phyloP scores from a whole-genome alignment of 2,797 vertebrate genomes.

The Brotula barbata region DNA sequence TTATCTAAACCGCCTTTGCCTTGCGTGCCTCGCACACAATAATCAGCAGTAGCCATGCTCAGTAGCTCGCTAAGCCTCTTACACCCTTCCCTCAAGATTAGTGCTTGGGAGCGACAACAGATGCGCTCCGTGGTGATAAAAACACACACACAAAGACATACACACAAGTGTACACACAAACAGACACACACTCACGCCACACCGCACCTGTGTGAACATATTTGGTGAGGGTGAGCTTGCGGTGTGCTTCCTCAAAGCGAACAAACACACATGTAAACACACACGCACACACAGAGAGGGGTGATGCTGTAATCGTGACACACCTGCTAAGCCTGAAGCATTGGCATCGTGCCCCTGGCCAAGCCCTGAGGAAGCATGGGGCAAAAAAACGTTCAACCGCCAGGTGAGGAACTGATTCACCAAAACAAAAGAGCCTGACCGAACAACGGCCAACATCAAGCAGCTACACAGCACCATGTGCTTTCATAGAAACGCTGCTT shows the following conservation, averaged over 20 bases:
- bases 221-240: conserved; percentile 72
- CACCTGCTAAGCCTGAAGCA: conserved; percentile 71
- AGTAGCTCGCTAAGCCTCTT: conserved; percentile 85
- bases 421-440: conserved; percentile 51
- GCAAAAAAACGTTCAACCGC: conserved; percentile 72
- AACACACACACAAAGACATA: conserved; percentile 60
- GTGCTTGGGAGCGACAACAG: conserved; percentile 82
- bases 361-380: conserved; percentile 60
- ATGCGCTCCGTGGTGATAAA: conserved; percentile 79
- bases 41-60: conserved; percentile 82
- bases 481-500: no score
- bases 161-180: background rate
- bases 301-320: conserved; percentile 71
- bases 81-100: conserved; percentile 86
- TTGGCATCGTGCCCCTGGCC: conserved; percentile 61
- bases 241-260: conserved; percentile 68
- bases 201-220: conserved; percentile 81
- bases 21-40: conserved; percentile 81
- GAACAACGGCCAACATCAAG: conserved; percentile 32
- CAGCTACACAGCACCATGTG: conserved; percentile 24
- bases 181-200: conserved; percentile 27
- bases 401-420: conserved; percentile 65
- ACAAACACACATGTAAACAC: conserved; percentile 55
- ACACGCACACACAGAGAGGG: conserved; percentile 31
- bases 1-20: conserved; percentile 82